phyloP scores from a whole-genome alignment of 2,113 vertebrate genomes.

The Cnemophilus loriae region DNA sequence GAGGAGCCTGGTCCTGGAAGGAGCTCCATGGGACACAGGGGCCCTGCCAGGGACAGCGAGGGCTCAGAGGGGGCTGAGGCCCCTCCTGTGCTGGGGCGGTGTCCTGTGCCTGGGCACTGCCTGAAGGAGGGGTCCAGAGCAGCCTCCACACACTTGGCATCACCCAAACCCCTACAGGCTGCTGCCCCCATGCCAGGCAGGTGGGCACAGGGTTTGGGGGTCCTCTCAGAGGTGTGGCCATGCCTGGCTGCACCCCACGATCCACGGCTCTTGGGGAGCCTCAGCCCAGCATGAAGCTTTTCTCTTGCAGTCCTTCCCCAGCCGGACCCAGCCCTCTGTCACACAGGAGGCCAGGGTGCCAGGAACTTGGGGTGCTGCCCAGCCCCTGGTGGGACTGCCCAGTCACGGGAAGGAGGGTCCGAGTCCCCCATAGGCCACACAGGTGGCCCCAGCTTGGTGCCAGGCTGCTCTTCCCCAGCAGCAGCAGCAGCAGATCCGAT shows the following conservation, averaged over 20 bases:
- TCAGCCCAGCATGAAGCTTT: background rate
- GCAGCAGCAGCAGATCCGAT: background rate
- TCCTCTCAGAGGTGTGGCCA: fast-evolving
- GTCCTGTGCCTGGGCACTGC: background rate
- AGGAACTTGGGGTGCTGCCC: background rate
- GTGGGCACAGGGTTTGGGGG: background rate
- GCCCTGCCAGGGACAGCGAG: background rate
- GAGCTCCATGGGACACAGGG: background rate
- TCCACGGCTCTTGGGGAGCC: fast-evolving
- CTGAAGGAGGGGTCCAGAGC: background rate
- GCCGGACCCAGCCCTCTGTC: background rate
- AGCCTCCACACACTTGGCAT: background rate
- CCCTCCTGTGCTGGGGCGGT: background rate
- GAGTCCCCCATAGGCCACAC: fast-evolving
- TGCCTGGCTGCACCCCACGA: fast-evolving
- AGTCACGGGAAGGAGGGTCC: fast-evolving
- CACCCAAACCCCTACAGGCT: background rate
- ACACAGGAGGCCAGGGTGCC: background rate
- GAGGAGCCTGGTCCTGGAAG: background rate
- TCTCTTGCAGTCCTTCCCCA: background rate
- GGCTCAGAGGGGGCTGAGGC: fast-evolving
- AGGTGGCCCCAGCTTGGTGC: background rate
- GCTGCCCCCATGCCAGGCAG: background rate
- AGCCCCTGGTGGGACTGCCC: fast-evolving
- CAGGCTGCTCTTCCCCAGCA: background rate